Evolutionary conservation across 2,888 invertebrate species (phyloP), one percentile per base, ranked within the genome.

Genomic region (Alloplasta piceator): DNA sequence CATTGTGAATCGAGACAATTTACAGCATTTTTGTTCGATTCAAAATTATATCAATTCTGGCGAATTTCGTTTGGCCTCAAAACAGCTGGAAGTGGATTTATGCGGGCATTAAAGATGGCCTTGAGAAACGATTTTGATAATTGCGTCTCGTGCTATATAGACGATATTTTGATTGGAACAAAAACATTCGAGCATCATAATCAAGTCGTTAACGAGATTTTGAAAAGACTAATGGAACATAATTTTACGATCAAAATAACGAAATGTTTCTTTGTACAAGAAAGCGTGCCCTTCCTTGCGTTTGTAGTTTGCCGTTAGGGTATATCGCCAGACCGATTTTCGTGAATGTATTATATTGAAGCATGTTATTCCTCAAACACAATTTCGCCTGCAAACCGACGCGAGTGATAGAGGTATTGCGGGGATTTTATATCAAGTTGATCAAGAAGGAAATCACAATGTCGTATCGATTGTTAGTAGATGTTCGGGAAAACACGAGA

Each of bases 301-400:
- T 61, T 41, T 41, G n/a, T 41, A 7, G 6, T 61, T 3, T 41
- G 41, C 0, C 1, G 14, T 3, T 10, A 16, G 0, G 61, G 61
- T 7, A 14, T 41, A 6, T 6, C 12, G 0, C 61, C 61, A 0
- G 39, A 41, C 3, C 12, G 41, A 46, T 46, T 82, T 85, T 58
- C 60, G 66, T 6, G 9, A 83, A 7, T 61, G 66, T 0, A 26
- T 85, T 6, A 70, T 64, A 2, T 16, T 82, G 4, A 41, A 55
- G 12, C 78, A 83, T 46, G 67, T 82, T 16, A 67, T 74, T 7
- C 78, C 71, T 6, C 55, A 58, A 1, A 4, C 9, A 5, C 60
- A 64, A 3, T 86, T 82, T 43, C 75, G 46, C 41, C 10, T 86
- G n/a, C 85, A 86, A 38, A 82, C 84, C 1, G 85, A 84, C 61